These are phyloP conservation scores for Geopemphigus sp. DNA, from an alignment of 1,140 invertebrate species.

Conservation along the genomic window DNA sequence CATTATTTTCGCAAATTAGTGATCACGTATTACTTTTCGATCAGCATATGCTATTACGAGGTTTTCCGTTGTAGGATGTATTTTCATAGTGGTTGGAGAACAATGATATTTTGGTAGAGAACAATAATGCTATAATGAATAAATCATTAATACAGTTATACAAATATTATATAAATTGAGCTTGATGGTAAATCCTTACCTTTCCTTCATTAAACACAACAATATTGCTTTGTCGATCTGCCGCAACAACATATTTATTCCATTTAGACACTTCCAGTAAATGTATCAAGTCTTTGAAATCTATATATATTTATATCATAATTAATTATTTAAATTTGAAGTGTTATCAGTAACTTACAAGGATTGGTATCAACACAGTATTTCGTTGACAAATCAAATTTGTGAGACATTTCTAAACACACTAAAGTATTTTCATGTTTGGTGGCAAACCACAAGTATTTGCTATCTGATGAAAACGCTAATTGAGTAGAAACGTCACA, in stretches of 20 bases:
- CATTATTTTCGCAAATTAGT: not conserved
- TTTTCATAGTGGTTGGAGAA: constrained; percentile 64
- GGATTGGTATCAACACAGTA: constrained; percentile 26
- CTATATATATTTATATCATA: constrained; percentile 53
- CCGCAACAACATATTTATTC: constrained; percentile 63
- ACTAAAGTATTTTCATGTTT: constrained; percentile 52
- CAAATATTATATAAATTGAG: constrained; percentile 54
- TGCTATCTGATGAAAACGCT: constrained; percentile 54
- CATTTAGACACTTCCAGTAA: constrained; percentile 61
- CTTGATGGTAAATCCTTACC: constrained; percentile 48
- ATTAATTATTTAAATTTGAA: not conserved
- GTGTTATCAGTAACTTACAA: not conserved
- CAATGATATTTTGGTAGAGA: constrained; percentile 66
- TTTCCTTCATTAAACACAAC: constrained; percentile 61
- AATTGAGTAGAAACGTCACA: constrained; percentile 48
- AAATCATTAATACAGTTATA: not conserved
- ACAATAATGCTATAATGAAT: constrained; percentile 56
- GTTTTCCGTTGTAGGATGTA: constrained; percentile 60
- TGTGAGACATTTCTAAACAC: constrained; percentile 44
- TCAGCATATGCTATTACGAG: constrained; percentile 70
- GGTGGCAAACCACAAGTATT: constrained; percentile 55
- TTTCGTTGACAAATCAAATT: constrained; percentile 38
- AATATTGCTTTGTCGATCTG: constrained; percentile 63
- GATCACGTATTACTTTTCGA: constrained; percentile 63
- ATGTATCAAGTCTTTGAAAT: constrained; percentile 59